Percentiles rank a stretch among this genome's conserved stretches.
Evolutionary conservation across 2,113 vertebrate genomes (phyloP).

Genomic region (Oenanthe oenanthe): DNA sequence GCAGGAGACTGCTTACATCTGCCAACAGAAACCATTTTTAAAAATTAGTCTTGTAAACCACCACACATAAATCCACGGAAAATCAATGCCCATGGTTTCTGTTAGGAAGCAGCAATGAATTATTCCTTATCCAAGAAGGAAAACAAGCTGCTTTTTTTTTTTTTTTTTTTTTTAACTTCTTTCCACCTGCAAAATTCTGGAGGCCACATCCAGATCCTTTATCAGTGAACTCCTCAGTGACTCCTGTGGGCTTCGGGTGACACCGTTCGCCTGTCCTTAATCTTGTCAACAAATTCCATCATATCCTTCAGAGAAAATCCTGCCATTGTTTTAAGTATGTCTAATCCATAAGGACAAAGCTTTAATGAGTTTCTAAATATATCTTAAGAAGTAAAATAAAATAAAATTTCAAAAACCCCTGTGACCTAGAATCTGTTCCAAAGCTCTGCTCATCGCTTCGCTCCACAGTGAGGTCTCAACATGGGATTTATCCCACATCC

Average conservation of each 20-base stretch:
- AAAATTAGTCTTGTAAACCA: not conserved
- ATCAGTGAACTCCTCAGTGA: not conserved
- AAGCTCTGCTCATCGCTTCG: not conserved
- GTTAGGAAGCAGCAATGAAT: not conserved
- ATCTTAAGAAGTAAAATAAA: slow-evolving; percentile 31
- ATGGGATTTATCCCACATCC: not conserved
- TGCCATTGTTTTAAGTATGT: slow-evolving; percentile 26
- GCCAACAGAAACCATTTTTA: not conserved
- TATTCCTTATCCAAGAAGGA: not conserved
- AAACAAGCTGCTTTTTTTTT: not conserved
- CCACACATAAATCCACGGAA: not conserved
- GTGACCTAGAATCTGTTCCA: slow-evolving; percentile 25
- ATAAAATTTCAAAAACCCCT: not conserved
- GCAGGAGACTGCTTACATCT: not conserved
- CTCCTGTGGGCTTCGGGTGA: not conserved
- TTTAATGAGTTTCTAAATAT: slow-evolving; percentile 67
- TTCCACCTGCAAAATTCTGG: not conserved
- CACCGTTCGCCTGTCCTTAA: not conserved
- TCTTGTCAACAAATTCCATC: slow-evolving; percentile 33
- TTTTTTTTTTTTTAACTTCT: too few relatives aligned
- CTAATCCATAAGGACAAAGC: slow-evolving; percentile 57
- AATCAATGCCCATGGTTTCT: slow-evolving; percentile 10
- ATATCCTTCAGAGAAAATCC: slow-evolving; percentile 8
- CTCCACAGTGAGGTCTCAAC: accelerated
- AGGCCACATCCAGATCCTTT: not conserved